phyloP scores from a whole-genome alignment of 2,888 invertebrate genomes.

The Geophilus truncorum region DNA sequence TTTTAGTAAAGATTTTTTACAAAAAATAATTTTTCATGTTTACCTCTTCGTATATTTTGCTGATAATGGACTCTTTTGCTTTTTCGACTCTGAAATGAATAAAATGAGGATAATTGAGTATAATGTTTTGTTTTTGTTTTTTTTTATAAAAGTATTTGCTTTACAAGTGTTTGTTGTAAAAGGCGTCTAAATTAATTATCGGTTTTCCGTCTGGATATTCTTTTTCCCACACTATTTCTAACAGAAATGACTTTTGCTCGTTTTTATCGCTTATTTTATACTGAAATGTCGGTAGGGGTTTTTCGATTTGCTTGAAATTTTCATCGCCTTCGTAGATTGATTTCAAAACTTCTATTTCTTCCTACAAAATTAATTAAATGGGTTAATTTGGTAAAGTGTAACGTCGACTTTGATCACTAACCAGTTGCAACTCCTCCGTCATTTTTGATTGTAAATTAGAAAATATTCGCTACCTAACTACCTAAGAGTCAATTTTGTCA shows the following conservation, averaged over 20 bases:
- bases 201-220: conserved; percentile 82
- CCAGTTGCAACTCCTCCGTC: not conserved
- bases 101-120: not conserved
- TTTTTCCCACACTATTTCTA: conserved; percentile 81
- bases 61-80: not conserved
- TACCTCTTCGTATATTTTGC: conserved; percentile 1
- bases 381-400: not conserved
- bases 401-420: not conserved
- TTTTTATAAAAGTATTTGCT: conserved; percentile 48
- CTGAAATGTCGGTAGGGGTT: conserved; percentile 69
- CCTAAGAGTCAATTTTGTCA: not conserved
- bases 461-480: not conserved
- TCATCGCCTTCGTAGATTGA: conserved; percentile 93
- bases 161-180: conserved; percentile 90
- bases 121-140: not conserved
- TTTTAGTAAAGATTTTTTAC: no score
- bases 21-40: not conserved
- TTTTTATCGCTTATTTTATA: conserved; percentile 87
- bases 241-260: conserved; percentile 69
- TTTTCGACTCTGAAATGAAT: not conserved
- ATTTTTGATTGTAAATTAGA: not conserved
- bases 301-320: conserved; percentile 67
- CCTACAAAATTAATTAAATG: conserved; percentile 48
- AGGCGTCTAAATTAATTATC: conserved; percentile 75
- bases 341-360: conserved; percentile 82